phyloP scores from a whole-genome alignment of 2,888 invertebrate species.

The Saturnia japonica region DNA sequence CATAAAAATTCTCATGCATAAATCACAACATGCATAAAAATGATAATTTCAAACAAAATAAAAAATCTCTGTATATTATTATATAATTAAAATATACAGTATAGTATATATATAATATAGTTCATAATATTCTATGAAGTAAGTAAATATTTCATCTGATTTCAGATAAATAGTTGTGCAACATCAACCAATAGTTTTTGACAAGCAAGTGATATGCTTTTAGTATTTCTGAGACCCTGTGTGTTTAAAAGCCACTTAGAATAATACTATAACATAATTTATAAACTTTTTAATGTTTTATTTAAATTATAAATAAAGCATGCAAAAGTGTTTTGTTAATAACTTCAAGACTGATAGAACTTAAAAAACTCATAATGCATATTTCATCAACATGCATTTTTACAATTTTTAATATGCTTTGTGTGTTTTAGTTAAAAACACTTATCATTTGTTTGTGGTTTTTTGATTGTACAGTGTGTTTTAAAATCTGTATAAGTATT shows the following conservation, averaged over 20 bases:
- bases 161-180: constrained; percentile 44
- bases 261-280: too few relatives aligned
- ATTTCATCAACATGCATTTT: not conserved
- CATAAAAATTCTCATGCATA: too few relatives aligned
- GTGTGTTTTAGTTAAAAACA: not conserved
- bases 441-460: not conserved
- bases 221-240: constrained; percentile 33
- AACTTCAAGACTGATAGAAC: not conserved
- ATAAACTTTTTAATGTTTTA: constrained; percentile 20
- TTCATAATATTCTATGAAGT: too few relatives aligned
- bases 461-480: not conserved
- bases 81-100: too few relatives aligned
- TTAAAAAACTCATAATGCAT: too few relatives aligned
- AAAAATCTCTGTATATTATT: too few relatives aligned
- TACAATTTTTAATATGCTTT: not conserved
- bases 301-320: constrained; percentile 17
- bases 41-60: too few relatives aligned
- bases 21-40: too few relatives aligned
- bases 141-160: constrained; percentile 30
- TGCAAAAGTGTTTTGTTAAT: not conserved
- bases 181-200: constrained; percentile 55
- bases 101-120: too few relatives aligned
- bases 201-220: constrained; percentile 60
- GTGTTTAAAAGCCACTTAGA: constrained; percentile 22
- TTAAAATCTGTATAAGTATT: not conserved